A percentile compares a stretch with the other conserved stretches of the same genome.
Evolutionary conservation across 2,113 vertebrate genomes (phyloP).

Genomic region (Australoheros scitulus): DNA sequence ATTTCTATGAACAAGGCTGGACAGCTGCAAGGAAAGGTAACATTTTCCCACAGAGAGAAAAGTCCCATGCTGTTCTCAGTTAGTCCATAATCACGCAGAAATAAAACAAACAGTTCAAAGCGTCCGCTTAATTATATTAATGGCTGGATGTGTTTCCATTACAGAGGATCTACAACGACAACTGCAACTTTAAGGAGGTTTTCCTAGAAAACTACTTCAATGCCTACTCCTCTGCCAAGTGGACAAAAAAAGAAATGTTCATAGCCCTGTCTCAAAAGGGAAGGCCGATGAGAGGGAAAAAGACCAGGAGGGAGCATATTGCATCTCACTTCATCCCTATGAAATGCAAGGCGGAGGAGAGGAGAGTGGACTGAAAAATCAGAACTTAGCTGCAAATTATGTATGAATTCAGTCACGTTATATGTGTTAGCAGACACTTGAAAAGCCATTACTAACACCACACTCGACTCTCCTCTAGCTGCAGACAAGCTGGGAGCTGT

Average conservation of each 20-base stretch:
- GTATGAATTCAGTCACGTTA: conserved; percentile 36
- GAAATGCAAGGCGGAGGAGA: conserved; percentile 79
- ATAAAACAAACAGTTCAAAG: not conserved
- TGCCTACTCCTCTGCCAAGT: conserved; percentile 93
- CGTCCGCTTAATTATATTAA: not conserved
- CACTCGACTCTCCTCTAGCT: conserved; percentile 33
- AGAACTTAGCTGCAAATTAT: not conserved
- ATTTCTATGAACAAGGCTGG: conserved; percentile 95
- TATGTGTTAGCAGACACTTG: conserved; percentile 47
- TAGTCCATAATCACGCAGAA: not conserved
- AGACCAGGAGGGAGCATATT: conserved; percentile 91
- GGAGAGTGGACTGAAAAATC: conserved; percentile 65
- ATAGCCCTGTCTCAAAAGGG: conserved; percentile 94
- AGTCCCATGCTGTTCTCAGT: not conserved
- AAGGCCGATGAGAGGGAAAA: conserved; percentile 88
- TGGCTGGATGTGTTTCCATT: conserved; percentile 25
- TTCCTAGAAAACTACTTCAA: conserved; percentile 98
- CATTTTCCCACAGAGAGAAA: conserved; percentile 18
- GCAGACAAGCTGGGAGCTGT: conserved; percentile 20
- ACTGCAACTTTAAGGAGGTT: conserved; percentile 97
- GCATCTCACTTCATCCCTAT: conserved; percentile 96
- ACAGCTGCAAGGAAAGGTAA: conserved; percentile 95
- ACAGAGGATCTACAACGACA: conserved; percentile 95
- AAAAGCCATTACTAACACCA: conserved; percentile 45
- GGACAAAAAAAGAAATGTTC: conserved; percentile 95